Base-by-base conservation (phyloP, 2,113 vertebrate genomes). In the Cyprinodon tularosa region DNA sequence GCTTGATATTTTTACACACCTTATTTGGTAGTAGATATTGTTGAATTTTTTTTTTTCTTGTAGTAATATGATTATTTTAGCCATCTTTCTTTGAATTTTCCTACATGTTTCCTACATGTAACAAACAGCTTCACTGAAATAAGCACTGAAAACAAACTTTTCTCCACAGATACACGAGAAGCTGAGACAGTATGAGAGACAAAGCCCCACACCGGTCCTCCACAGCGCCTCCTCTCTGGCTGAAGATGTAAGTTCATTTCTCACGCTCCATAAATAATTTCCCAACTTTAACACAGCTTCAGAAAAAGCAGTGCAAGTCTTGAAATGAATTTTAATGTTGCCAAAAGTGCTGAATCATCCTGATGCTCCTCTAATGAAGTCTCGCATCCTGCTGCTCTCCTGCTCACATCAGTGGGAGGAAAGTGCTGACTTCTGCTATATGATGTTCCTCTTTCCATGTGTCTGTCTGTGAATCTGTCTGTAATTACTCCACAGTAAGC, bases 81-180 rank as follows among this genome's bases (percentile, higher is more conserved):
- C 17, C 50, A 57, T 57, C 15, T 53, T 53, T 53, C 14, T 15
- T 53, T 53, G 17, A 53, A 20, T 53, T 20, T 17, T 1, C 15
- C 2, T 53, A 17, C 10, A 20, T 57, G 50, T 1, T 7, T 8
- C 3, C 20, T 20, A 6, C 6, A n/a, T 53, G 15, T 57, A 57
- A n/a, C 50, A 15, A 15, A 10, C 7, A 39, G 62, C 38, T 2
- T 40, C 37, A 14, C 38, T 37, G 29, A 37, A 61, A 29, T 62
- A 11, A 36, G n/a, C 37, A 17, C 38, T 64, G 38, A 5, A 20
- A 7, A 14, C 38, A 39, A 38, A 38, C 7, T 71, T 59, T 93
- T 60, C 90, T 69, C 93, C 92, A 37, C 93, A 99, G 97, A 99
- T 99, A 81, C 97, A 99, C 0, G 97, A 99, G 92, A 98, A 97